Conservation (phyloP, 2,797 vertebrate species). For the Coluber constrictor region DNA sequence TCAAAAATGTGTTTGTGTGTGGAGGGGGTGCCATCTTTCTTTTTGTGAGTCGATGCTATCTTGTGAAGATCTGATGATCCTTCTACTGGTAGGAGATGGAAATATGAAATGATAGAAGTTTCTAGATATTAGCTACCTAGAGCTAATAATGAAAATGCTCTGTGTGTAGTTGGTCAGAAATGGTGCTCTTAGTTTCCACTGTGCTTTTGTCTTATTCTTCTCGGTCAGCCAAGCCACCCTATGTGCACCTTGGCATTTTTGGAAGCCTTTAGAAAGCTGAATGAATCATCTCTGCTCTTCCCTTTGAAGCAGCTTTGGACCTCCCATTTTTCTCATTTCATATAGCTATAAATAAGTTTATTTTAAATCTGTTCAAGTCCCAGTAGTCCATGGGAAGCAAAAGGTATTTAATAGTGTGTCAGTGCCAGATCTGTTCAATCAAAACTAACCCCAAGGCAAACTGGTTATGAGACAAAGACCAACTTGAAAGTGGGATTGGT, state of each 20-base stretch:
- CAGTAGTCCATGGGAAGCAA: slow-evolving; percentile 44
- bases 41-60: neutral
- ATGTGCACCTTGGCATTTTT: slow-evolving; percentile 14
- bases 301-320: slow-evolving; percentile 15
- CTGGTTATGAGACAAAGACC: slow-evolving; percentile 46
- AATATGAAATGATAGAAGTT: neutral
- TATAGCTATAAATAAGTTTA: neutral
- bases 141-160: neutral
- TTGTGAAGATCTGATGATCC: neutral
- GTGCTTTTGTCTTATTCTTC: slow-evolving; percentile 15
- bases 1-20: neutral
- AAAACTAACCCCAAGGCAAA: slow-evolving; percentile 71
- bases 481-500: slow-evolving; percentile 50
- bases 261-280: slow-evolving; percentile 20
- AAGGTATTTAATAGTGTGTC: slow-evolving; percentile 37
- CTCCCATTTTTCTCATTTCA: neutral
- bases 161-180: neutral
- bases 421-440: slow-evolving; percentile 61
- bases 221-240: slow-evolving; percentile 19
- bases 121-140: neutral
- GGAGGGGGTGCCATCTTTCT: too few relatives aligned
- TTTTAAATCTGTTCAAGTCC: slow-evolving; percentile 22
- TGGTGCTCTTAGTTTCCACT: neutral
- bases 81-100: neutral
- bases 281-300: slow-evolving; percentile 14